Evolutionary conservation across 1,140 invertebrate genomes (phyloP).

Genomic region (Drosophila athabasca): DNA sequence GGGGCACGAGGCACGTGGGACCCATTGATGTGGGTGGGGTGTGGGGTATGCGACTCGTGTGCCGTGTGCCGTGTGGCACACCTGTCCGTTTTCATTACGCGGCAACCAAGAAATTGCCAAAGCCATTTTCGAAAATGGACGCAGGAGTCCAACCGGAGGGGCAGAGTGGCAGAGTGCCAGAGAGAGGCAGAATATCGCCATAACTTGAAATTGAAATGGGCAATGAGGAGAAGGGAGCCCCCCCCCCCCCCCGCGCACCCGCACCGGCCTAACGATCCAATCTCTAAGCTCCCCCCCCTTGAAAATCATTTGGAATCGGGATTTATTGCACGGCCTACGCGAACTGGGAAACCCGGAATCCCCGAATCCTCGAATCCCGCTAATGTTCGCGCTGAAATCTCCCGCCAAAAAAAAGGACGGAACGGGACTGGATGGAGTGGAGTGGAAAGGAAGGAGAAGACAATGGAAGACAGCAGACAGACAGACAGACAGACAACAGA

Average conservation of each 20-base stretch:
- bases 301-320: slow-evolving; percentile 74
- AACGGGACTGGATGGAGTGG: no score
- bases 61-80: slow-evolving; percentile 30
- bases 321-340: slow-evolving; percentile 60
- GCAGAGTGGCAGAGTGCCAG: no score
- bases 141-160: neutral
- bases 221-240: neutral
- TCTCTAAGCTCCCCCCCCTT: slow-evolving; percentile 40
- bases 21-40: slow-evolving; percentile 1
- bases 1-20: neutral
- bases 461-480: slow-evolving; percentile 12
- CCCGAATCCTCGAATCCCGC: slow-evolving; percentile 63
- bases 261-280: slow-evolving; percentile 49
- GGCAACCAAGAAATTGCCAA: slow-evolving; percentile 56
- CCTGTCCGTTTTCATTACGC: slow-evolving; percentile 72
- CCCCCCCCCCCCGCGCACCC: neutral
- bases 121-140: slow-evolving; percentile 57
- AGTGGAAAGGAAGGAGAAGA: neutral
- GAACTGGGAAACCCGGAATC: neutral
- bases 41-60: neutral
- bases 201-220: slow-evolving; percentile 72
- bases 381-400: slow-evolving; percentile 74
- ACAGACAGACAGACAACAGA: neutral
- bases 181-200: slow-evolving; percentile 37
- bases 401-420: neutral